These are phyloP conservation scores for Saccopteryx leptura DNA, from an alignment of 2,113 vertebrate species.

Conservation along the genomic window DNA sequence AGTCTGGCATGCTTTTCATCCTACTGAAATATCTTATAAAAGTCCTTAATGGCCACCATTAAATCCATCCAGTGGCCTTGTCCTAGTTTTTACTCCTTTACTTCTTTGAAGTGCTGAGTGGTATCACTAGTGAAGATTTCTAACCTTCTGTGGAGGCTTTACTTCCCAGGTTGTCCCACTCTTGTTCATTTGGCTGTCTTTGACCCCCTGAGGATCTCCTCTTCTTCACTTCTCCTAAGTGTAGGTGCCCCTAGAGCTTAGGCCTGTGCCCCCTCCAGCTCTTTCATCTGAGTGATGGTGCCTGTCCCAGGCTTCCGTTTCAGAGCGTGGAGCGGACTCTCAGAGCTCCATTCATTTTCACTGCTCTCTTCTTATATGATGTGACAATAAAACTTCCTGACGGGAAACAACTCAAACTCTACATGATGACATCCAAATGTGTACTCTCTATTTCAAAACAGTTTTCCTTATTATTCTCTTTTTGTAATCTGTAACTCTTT, in stretches of 20 bases:
- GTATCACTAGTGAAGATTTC: background rate
- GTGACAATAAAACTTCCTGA: background rate
- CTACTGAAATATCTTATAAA: background rate
- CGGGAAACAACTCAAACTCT: background rate
- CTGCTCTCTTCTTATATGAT: background rate
- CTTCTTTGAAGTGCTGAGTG: background rate
- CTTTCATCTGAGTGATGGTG: background rate
- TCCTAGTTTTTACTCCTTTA: background rate
- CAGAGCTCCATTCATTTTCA: background rate
- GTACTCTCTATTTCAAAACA: background rate
- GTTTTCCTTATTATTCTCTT: background rate
- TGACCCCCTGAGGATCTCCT: background rate
- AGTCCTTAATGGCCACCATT: background rate
- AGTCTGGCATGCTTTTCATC: background rate
- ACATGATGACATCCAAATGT: background rate
- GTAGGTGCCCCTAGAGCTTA: background rate
- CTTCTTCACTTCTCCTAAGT: background rate
- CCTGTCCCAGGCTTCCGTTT: background rate
- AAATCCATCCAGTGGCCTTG: background rate
- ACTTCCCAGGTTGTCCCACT: background rate
- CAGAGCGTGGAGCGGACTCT: background rate
- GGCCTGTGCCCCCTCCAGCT: fast-evolving
- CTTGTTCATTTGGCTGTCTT: background rate
- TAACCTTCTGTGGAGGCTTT: background rate
- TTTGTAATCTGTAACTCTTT: background rate